Base-by-base conservation (phyloP, 92 coral and sea anemone genomes). In the Siderastrea siderea region DNA sequence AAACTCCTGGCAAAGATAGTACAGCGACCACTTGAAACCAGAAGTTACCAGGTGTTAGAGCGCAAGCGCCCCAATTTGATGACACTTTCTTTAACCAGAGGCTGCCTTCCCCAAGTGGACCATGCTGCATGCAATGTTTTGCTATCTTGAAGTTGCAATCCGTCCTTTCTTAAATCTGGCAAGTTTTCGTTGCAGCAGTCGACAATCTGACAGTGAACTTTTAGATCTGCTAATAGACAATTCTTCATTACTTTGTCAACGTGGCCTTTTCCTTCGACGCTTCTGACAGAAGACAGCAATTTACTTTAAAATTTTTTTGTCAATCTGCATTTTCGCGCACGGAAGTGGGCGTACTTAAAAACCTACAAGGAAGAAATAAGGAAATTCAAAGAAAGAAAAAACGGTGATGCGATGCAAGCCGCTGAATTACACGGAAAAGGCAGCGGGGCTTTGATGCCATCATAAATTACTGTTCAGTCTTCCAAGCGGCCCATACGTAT, bases 281-380 rank as follows among this genome's bases (percentile, higher is more conserved):
- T 83, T 83, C 51, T 69, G 6, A 5, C 70, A 7, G 70, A 62
- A 5, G 63, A 26, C 54, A 76, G 46, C 54, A 47, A 45, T 53
- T 47, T 75, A 49, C 74, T 76, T 45, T 3, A 76, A 14, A 61
- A 63, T 3, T 72, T 75, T 6, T 75, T 85, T n/a, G 66, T 53
- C 1, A 7, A 85, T 16, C 77, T 85, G 54, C 84, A 60, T 53
- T 89, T 64, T 44, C 83, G 89, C 8, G 89, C 83, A 50, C 52
- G 92, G 65, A 89, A 89, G 77, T 89, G 92, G 92, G 83, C 92
- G 10, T 84, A 84, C 51, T 71, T 89, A n/a, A 84, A 89, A 59
- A 59, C 46, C 2, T 89, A 89, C 63, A 84, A 84, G 45, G 82
- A 74, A 69, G 80, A 57, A 19, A 26, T 26, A 26, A 77, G 48